Percentiles rank a stretch among this genome's conserved stretches.
These are phyloP conservation scores for Cryptotis parvus DNA, from an alignment of 2,113 vertebrate species.

Conservation along the genomic window DNA sequence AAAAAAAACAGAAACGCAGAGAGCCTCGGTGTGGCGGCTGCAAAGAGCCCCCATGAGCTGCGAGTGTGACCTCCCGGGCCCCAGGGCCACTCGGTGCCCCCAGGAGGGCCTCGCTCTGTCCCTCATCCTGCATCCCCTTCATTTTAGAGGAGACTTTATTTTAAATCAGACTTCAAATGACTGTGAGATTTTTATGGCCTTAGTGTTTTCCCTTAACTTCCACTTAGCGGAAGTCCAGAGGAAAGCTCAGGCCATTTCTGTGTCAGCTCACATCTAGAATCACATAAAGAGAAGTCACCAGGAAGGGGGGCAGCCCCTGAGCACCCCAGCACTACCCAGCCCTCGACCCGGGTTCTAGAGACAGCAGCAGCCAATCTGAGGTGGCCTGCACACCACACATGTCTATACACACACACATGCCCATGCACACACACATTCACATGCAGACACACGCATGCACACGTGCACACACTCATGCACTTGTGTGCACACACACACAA, in stretches of 20 bases:
- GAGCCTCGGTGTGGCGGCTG: neutral
- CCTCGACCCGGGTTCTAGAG: too few species aligned
- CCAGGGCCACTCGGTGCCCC: neutral
- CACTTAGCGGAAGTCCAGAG: neutral
- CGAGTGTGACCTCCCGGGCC: neutral
- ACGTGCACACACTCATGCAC: too few species aligned
- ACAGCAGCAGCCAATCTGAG: conserved; percentile 80
- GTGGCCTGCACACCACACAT: conserved; percentile 31
- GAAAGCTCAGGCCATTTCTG: neutral
- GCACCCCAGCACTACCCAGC: conserved; percentile 3
- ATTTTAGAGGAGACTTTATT: conserved; percentile 19
- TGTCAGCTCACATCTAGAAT: conserved; percentile 12
- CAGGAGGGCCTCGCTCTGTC: neutral
- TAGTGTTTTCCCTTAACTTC: conserved; percentile 44
- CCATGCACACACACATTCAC: too few species aligned
- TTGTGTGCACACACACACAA: too few species aligned
- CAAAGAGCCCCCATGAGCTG: conserved; percentile 7
- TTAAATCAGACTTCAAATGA: conserved; percentile 38
- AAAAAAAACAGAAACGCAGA: conserved; percentile 20
- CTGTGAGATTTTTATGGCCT: conserved; percentile 7
- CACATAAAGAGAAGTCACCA: too few species aligned
- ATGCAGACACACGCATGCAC: too few species aligned
- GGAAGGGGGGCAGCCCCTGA: too few species aligned
- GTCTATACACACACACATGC: too few species aligned
- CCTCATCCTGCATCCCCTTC: neutral